Evolutionary conservation across 2,797 vertebrate genomes (phyloP).

Genomic region (Gymnopithys bicolor): DNA sequence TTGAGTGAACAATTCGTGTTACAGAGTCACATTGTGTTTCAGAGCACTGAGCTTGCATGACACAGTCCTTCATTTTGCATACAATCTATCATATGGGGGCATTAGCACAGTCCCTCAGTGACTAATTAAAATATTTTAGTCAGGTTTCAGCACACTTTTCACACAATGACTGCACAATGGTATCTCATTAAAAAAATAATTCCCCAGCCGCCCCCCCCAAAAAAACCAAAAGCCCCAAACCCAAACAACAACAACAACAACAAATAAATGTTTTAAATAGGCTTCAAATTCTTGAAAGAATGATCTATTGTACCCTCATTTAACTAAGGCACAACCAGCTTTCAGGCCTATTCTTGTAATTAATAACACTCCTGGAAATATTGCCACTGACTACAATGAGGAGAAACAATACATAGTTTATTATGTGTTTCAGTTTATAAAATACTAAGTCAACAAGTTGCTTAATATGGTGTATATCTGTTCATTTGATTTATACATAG

Average conservation of each 20-base stretch:
- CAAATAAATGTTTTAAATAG: neutral
- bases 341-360: neutral
- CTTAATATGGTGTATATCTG: neutral
- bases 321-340: neutral
- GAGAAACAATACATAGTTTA: neutral
- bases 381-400: neutral
- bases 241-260: neutral
- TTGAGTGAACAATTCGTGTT: neutral
- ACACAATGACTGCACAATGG: neutral
- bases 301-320: neutral
- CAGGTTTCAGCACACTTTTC: neutral
- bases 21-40: neutral
- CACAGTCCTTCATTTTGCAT: neutral
- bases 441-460: neutral
- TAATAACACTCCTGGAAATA: neutral
- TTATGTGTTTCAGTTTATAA: neutral
- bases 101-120: conserved; percentile 27
- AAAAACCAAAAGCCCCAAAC: neutral
- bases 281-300: neutral
- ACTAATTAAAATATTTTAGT: conserved; percentile 49
- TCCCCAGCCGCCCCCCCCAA: neutral
- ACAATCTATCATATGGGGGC: neutral
- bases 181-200: neutral
- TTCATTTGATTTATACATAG: neutral
- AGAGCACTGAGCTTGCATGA: neutral